Evolutionary conservation across 2,888 invertebrate genomes (phyloP), one percentile per base, ranked within the genome.

Genomic region (Heteropelma amictum): DNA sequence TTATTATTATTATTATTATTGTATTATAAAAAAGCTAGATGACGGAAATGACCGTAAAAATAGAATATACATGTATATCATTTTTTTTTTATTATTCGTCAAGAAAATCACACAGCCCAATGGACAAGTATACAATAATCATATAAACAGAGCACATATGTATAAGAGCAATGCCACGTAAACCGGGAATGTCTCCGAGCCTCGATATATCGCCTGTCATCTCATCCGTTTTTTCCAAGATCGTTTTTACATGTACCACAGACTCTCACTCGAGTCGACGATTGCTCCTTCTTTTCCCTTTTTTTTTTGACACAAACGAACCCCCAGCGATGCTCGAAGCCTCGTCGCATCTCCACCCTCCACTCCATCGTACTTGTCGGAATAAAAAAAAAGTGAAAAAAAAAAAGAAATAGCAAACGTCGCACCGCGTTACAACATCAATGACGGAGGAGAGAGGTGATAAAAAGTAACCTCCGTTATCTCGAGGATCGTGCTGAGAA

Each of bases 321-420:
- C 64, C 49, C n/a, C n/a, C n/a, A n/a, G n/a, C n/a, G n/a, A n/a
- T n/a, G n/a, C n/a, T n/a, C n/a, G n/a, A n/a, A n/a, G n/a, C n/a
- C n/a, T n/a, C n/a, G n/a, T n/a, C n/a, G n/a, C n/a, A n/a, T n/a
- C n/a, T n/a, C n/a, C n/a, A n/a, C n/a, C n/a, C n/a, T n/a, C n/a
- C n/a, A n/a, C n/a, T n/a, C n/a, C n/a, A n/a, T n/a, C n/a, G n/a
- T n/a, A n/a, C n/a, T n/a, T n/a, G n/a, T n/a, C n/a, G n/a, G n/a
- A n/a, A n/a, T n/a, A n/a, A n/a, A n/a, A n/a, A n/a, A n/a, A n/a
- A 30, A 30, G 28, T 65, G 53, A 51, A 53, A 65, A 40, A 23
- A 21, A 12, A 64, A 40, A 54, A 33, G 19, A 53, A 38, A 14
- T 45, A 17, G 10, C 5, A 21, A 30, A 21, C 33, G 19, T n/a